These are phyloP conservation scores for Procambarus virginalis DNA, from an alignment of 1,140 invertebrate genomes.

Conservation along the genomic window DNA sequence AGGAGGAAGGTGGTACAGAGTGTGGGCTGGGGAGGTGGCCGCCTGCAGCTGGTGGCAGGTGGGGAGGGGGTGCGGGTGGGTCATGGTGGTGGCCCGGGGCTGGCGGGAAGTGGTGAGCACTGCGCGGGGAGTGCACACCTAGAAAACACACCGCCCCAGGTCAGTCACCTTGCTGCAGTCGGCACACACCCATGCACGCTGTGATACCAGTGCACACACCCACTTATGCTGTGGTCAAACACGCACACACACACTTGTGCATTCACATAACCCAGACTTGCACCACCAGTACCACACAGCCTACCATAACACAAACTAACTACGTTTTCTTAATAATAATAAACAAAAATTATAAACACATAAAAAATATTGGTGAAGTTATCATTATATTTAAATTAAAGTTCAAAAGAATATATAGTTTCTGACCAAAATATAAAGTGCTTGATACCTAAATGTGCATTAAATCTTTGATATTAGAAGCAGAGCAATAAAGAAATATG, in stretches of 20 bases:
- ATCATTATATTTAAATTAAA: not conserved
- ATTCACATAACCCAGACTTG: slow-evolving; percentile 54
- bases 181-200: slow-evolving; percentile 61
- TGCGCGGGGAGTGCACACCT: slow-evolving; percentile 67
- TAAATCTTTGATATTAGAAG: not conserved
- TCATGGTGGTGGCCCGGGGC: slow-evolving; percentile 65
- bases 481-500: not conserved
- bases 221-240: slow-evolving; percentile 51
- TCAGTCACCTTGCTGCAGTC: slow-evolving; percentile 60
- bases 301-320: slow-evolving; percentile 35
- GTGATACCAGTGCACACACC: slow-evolving; percentile 59
- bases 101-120: slow-evolving; percentile 60
- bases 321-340: slow-evolving; percentile 17
- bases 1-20: slow-evolving; percentile 55
- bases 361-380: slow-evolving; percentile 25
- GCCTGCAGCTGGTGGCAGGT: slow-evolving; percentile 51
- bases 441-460: not conserved
- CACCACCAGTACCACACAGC: slow-evolving; percentile 66
- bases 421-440: not conserved
- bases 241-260: slow-evolving; percentile 50
- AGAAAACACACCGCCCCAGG: slow-evolving; percentile 65
- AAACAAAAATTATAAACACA: slow-evolving; percentile 1
- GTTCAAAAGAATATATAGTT: not conserved
- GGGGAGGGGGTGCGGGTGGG: slow-evolving; percentile 63
- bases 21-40: slow-evolving; percentile 59